Conservation (phyloP, 2,888 invertebrate genomes). For the Thera britannica region DNA sequence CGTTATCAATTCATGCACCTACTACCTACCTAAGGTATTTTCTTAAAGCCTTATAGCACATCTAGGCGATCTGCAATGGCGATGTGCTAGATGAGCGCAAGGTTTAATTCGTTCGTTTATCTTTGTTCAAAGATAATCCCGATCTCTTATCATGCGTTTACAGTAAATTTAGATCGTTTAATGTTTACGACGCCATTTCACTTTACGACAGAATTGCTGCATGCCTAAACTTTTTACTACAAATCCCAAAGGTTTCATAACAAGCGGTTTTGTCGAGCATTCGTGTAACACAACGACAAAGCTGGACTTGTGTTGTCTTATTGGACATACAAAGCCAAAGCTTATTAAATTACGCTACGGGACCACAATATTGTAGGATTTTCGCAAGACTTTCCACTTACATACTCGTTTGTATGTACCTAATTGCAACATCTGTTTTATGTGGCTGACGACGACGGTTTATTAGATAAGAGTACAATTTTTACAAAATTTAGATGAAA, state of each 20-base stretch:
- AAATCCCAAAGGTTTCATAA: constrained; percentile 28
- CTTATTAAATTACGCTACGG: constrained; percentile 38
- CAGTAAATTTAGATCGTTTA: constrained; percentile 20
- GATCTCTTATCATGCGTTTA: background rate
- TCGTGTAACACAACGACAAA: constrained; percentile 30
- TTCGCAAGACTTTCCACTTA: constrained; percentile 6
- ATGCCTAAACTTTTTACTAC: constrained; percentile 26
- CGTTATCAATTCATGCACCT: too few relatives aligned
- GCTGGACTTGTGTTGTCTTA: constrained; percentile 32
- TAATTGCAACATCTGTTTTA: background rate
- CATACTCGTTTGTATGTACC: background rate
- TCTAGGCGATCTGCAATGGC: too few relatives aligned
- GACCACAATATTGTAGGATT: constrained; percentile 35
- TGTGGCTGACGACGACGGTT: background rate
- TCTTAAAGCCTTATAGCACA: too few relatives aligned
- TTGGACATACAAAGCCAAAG: constrained; percentile 38
- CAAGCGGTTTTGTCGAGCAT: constrained; percentile 21
- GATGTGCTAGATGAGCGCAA: too few relatives aligned
- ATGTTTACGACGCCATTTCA: constrained; percentile 18
- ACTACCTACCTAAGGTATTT: too few relatives aligned
- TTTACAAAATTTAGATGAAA: too few relatives aligned
- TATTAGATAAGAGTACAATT: too few relatives aligned
- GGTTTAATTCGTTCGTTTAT: too few relatives aligned
- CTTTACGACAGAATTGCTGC: constrained; percentile 16
- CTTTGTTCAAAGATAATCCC: background rate